Evolutionary conservation across 2,888 invertebrate species (phyloP).

Genomic region (Elmis aenea): DNA sequence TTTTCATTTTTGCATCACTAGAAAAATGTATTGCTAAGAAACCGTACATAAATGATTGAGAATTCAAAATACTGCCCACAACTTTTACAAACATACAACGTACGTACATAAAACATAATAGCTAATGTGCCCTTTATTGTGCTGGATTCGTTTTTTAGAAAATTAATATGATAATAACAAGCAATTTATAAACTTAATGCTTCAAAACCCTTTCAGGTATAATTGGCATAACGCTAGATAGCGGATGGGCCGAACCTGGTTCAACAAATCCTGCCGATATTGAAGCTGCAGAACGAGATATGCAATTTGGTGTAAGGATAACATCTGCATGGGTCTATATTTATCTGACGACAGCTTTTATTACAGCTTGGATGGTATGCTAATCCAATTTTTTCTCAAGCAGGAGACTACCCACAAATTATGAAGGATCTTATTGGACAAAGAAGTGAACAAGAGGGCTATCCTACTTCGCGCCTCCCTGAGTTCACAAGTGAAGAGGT

Average conservation of each 20-base stretch:
- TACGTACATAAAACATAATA: too few species aligned
- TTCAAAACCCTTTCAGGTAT: conserved; percentile 49
- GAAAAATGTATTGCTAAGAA: too few species aligned
- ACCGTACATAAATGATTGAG: too few species aligned
- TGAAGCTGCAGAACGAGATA: conserved; percentile 55
- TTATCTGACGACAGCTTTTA: background rate
- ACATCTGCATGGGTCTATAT: background rate
- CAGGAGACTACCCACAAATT: conserved; percentile 1
- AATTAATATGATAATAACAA: too few species aligned
- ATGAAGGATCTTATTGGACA: background rate
- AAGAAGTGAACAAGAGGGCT: background rate
- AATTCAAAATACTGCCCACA: too few species aligned
- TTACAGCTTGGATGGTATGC: conserved; percentile 1
- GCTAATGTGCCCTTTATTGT: too few species aligned
- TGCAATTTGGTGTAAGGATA: conserved; percentile 49
- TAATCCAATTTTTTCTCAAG: background rate
- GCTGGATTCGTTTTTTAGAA: too few species aligned
- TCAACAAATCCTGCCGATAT: conserved; percentile 48
- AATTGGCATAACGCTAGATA: conserved; percentile 52
- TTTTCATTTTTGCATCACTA: too few species aligned
- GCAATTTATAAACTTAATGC: too few species aligned
- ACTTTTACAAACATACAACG: too few species aligned
- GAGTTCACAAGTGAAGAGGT: conserved; percentile 1
- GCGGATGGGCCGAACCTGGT: conserved; percentile 51
- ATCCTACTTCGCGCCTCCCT: background rate